These are phyloP conservation scores for Trachelus iudaicus DNA, from an alignment of 2,888 invertebrate genomes.

Conservation along the genomic window DNA sequence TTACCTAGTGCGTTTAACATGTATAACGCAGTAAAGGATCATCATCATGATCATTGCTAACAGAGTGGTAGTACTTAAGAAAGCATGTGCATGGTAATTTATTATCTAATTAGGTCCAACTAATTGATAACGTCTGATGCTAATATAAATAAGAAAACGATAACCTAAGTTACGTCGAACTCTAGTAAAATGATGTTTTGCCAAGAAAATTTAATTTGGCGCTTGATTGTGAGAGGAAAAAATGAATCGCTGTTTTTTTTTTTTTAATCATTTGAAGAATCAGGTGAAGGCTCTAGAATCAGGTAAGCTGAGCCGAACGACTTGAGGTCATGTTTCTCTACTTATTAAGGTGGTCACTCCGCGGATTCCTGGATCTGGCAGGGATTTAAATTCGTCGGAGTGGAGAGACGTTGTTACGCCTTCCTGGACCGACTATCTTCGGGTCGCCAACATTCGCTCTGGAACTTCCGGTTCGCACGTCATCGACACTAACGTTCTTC, in stretches of 20 bases:
- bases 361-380: constrained; percentile 24
- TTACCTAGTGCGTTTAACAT: neutral
- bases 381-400: constrained; percentile 14
- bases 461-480: constrained; percentile 38
- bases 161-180: neutral
- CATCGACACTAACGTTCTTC: constrained; percentile 45
- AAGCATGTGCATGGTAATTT: neutral
- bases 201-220: neutral
- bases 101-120: neutral
- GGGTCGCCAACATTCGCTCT: constrained; percentile 33
- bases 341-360: constrained; percentile 40
- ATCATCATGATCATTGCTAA: neutral
- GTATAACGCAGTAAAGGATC: neutral
- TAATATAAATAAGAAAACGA: neutral
- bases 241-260: neutral
- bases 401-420: constrained; percentile 32
- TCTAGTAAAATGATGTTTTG: neutral
- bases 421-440: constrained; percentile 37
- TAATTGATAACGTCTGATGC: neutral
- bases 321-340: constrained; percentile 32
- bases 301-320: neutral
- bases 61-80: neutral
- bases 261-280: neutral
- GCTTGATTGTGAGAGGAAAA: neutral
- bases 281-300: neutral